These are phyloP conservation scores for Ophion ventricosus DNA, from an alignment of 2,888 invertebrate genomes.

Conservation along the genomic window DNA sequence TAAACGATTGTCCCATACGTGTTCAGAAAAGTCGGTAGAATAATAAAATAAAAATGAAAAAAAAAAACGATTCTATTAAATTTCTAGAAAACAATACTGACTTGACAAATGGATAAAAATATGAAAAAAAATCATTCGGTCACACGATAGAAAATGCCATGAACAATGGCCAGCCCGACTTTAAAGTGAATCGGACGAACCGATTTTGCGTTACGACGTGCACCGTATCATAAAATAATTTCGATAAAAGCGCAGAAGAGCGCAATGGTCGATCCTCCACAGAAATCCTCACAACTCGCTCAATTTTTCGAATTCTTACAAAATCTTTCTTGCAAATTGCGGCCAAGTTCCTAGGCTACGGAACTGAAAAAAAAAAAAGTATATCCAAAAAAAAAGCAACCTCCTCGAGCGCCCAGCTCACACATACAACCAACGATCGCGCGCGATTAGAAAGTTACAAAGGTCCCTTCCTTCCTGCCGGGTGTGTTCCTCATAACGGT, in stretches of 20 bases:
- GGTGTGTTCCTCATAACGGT: background rate
- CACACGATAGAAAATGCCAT: background rate
- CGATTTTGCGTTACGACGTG: background rate
- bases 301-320: background rate
- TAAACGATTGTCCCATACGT: too few species aligned
- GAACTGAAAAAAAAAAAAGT: background rate
- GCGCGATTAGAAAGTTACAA: conserved; percentile 50
- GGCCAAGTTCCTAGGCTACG: background rate
- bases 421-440: conserved; percentile 10
- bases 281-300: background rate
- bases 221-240: background rate
- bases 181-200: background rate
- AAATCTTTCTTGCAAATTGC: background rate
- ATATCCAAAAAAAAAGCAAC: background rate
- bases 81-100: too few species aligned
- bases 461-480: conserved; percentile 1
- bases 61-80: too few species aligned
- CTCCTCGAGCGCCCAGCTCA: background rate
- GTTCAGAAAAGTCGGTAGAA: too few species aligned
- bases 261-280: background rate
- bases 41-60: too few species aligned
- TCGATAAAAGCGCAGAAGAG: background rate
- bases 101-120: background rate
- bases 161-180: background rate
- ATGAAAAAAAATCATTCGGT: background rate